A percentile compares a stretch with the other conserved stretches of the same genome.
Conservation (phyloP, 2,797 vertebrate species). For the Coendou prehensilis region DNA sequence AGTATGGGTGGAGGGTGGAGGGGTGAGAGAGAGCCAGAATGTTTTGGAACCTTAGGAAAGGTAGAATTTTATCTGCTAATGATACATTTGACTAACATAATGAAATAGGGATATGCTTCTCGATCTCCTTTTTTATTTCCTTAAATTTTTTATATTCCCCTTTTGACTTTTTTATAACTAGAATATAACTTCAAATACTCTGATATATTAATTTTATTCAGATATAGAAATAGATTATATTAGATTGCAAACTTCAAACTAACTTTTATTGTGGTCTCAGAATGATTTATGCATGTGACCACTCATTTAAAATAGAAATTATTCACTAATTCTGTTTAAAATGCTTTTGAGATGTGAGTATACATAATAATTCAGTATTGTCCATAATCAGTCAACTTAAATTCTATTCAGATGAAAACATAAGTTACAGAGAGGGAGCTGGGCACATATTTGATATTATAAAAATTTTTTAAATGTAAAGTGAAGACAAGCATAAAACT, state of each 20-base stretch:
- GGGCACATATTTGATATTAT: background rate
- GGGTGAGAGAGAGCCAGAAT: background rate
- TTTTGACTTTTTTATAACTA: slow-evolving; percentile 24
- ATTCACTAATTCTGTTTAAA: background rate
- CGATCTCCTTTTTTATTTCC: background rate
- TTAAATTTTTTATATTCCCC: background rate
- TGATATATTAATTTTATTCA: background rate
- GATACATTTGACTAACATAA: background rate
- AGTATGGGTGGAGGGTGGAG: background rate
- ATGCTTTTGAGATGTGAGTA: slow-evolving; percentile 39
- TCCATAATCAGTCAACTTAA: slow-evolving; percentile 5
- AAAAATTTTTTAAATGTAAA: slow-evolving; percentile 30
- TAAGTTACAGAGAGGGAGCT: background rate
- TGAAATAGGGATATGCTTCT: slow-evolving; percentile 3
- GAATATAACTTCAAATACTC: slow-evolving; percentile 15
- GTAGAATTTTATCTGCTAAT: background rate
- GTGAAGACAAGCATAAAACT: slow-evolving; percentile 16
- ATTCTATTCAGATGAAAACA: slow-evolving; percentile 54
- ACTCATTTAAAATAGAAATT: slow-evolving; percentile 36
- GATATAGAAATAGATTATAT: slow-evolving; percentile 52
- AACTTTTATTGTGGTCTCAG: slow-evolving; percentile 15
- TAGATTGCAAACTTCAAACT: slow-evolving; percentile 33
- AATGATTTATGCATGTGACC: background rate
- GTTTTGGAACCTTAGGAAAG: background rate
- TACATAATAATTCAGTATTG: slow-evolving; percentile 30